Base-by-base conservation (phyloP, 2,888 invertebrate species). In the Dicyrtoma fusca region DNA sequence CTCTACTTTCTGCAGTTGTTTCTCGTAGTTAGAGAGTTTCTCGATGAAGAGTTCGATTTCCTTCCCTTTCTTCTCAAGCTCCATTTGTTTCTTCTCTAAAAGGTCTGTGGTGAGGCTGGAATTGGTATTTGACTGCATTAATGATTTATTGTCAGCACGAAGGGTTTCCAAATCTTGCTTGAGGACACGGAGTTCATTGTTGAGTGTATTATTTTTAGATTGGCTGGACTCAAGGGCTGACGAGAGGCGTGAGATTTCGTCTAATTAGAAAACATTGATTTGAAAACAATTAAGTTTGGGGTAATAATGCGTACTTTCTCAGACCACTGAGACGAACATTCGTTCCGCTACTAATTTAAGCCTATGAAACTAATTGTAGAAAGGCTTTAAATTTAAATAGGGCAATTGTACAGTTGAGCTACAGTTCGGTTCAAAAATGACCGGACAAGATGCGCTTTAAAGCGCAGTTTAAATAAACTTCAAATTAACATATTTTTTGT, bases 1-100 rank as follows among this genome's bases (percentile, higher is more conserved):
- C 82, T 94, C 94, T 69, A 94, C 86, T 83, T 93, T 92, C 81
- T 94, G 94, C 79, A 92, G 91, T 82, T 92, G 92, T 77, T 83
- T 83, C 81, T 91, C 90, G 72, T 90, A 83, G 26, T 44, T 45
- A n/a, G 81, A 89, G 89, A 71, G 91, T 91, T 68, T 88, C 78
- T 81, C 49, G 79, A 77, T 69, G 14, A 73, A 66, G 49, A 55
- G 53, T 26, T 92, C 94, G 81, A 92, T 86, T 81, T 94, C 92
- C 86, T 51, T 92, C 87, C 83, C 92, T 91, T 82, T 92, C 81
- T 91, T 87, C 82, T 92, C 92, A 83, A 94, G 85, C 82, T 94
- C 94, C 82, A 90, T 87, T 73, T 91, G 87, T 2, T 91, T 89
- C 86, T 92, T 92, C 84, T 93, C 92, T 82, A 93, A 84, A 80